Evolutionary conservation across 2,797 vertebrate genomes (phyloP), one percentile per base, ranked within the genome.

Genomic region (Catostomus latipinnis): DNA sequence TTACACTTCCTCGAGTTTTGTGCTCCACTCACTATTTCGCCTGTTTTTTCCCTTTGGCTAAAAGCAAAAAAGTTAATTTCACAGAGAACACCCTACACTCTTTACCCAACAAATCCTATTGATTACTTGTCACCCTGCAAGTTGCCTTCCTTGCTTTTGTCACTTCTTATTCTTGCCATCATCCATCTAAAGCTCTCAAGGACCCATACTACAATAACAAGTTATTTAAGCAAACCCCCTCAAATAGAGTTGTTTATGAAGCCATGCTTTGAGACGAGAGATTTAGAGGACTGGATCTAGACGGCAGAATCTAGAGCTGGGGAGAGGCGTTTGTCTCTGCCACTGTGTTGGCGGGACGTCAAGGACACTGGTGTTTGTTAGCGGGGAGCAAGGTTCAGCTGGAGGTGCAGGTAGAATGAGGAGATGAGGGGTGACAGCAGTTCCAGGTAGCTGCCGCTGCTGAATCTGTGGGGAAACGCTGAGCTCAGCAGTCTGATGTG

Each of bases 191-290:
- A 49, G 65, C 71, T 74, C 56, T 11, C 61, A 65, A 76, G 70
- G 71, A 74, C 73, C 61, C 0, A 1, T 8, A 1, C 22, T 14
- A 45, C 6, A 48, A 76, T 81, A 73, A 71, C 78, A 62, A 56
- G 48, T 74, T 81, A 81, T 84, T 86, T 78, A 82, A 72, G 80
- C 62, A 50, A 46, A 58, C 63, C 71, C 71, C 58, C 46, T 72
- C 49, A 86, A 86, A 86, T 78, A 80, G 80, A 82, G 85, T 86
- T 86, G 80, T 82, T 84, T 82, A 86, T 82, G 65, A 84, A 81
- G 74, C 83, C 76, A 62, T 43, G 18, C 65, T 53, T 50, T 52
- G 74, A 69, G 66, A 68, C 1, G 80, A 75, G 54, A 78, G 75
- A 81, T 71, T 58, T 79, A 68, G 50, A 58, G 63, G 22, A 34